A percentile compares a stretch with the other conserved stretches of the same genome.
These are phyloP conservation scores for Dynastes tityus DNA, from an alignment of 2,888 invertebrate genomes.

Conservation along the genomic window DNA sequence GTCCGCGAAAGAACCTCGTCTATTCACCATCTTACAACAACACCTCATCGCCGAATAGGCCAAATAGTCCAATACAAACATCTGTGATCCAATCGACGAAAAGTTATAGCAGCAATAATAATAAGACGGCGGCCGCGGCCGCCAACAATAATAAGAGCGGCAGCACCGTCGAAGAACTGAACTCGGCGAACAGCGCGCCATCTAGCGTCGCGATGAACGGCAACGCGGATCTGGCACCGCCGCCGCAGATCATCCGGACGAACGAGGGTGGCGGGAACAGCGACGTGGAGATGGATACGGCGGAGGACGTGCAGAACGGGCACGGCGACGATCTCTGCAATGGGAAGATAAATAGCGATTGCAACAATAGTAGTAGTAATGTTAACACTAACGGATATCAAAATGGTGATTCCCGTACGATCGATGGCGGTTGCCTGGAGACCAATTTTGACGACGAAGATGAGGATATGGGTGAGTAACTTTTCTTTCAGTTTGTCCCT, in stretches of 20 bases:
- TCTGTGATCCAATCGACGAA: slow-evolving; percentile 89
- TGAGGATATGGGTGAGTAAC: slow-evolving; percentile 80
- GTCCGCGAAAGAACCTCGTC: slow-evolving; percentile 60
- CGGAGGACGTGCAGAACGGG: slow-evolving; percentile 68
- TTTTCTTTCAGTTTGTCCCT: not conserved
- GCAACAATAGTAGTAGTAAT: slow-evolving; percentile 12
- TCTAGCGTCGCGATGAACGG: slow-evolving; percentile 72
- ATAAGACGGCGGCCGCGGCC: slow-evolving; percentile 49
- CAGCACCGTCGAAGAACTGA: slow-evolving; percentile 72
- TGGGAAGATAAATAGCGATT: slow-evolving; percentile 39
- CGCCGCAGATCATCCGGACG: slow-evolving; percentile 64
- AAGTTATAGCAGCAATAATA: slow-evolving; percentile 65
- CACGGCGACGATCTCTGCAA: slow-evolving; percentile 60
- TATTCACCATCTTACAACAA: slow-evolving; percentile 60
- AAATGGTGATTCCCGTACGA: slow-evolving; percentile 73
- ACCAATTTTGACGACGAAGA: slow-evolving; percentile 77
- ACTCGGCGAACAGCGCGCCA: slow-evolving; percentile 66
- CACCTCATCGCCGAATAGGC: slow-evolving; percentile 60
- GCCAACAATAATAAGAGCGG: not conserved
- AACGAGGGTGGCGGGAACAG: slow-evolving; percentile 67
- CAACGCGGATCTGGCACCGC: slow-evolving; percentile 61
- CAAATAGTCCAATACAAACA: slow-evolving; percentile 77
- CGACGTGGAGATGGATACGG: slow-evolving; percentile 74
- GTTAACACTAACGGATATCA: slow-evolving; percentile 73
- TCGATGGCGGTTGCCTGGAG: slow-evolving; percentile 59